Conservation (phyloP, 2,113 vertebrate genomes). For the Psammodynastes pulverulentus region DNA sequence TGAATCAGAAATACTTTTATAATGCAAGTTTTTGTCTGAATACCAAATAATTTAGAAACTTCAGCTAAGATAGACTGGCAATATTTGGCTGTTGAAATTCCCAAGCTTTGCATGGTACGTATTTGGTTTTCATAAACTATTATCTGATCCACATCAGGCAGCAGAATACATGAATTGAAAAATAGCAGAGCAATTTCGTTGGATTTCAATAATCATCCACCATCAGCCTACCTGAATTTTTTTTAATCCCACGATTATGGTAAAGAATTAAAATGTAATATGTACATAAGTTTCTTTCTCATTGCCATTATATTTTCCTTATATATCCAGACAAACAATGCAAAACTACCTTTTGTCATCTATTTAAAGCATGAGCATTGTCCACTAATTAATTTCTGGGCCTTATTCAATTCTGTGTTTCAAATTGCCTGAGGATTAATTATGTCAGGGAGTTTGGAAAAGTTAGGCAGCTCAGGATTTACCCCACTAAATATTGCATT, state of each 20-base stretch:
- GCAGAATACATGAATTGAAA: neutral
- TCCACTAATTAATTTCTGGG: neutral
- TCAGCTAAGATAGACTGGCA: neutral
- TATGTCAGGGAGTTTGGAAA: neutral
- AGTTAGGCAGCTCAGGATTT: neutral
- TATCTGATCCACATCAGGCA: neutral
- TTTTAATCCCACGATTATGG: neutral
- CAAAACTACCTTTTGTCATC: neutral
- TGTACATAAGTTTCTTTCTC: neutral
- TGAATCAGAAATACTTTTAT: neutral
- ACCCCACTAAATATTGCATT: neutral
- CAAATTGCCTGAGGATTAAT: neutral
- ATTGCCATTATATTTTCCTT: neutral
- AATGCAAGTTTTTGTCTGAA: neutral
- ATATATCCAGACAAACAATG: neutral
- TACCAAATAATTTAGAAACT: neutral
- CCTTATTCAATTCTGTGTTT: neutral
- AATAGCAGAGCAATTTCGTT: neutral
- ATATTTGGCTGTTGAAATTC: neutral
- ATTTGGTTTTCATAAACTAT: neutral
- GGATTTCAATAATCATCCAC: neutral
- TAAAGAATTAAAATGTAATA: neutral
- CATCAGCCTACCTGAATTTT: neutral
- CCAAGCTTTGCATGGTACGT: neutral
- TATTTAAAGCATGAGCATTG: neutral